These are phyloP conservation scores for Frieseomelitta varia DNA, from an alignment of 1,140 invertebrate species.

Conservation along the genomic window DNA sequence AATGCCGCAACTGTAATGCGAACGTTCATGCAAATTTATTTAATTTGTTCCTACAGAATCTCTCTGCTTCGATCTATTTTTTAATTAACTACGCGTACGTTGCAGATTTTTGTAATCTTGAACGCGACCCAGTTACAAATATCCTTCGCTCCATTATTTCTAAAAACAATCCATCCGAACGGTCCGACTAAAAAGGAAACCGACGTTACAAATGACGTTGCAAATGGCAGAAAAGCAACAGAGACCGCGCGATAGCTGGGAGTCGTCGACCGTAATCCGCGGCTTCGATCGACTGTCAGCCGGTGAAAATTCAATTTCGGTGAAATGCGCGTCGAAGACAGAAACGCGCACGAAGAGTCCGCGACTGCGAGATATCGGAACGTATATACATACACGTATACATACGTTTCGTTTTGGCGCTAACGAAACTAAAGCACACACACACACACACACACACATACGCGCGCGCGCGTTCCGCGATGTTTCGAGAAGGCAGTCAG, in stretches of 20 bases:
- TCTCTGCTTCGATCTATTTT: no score
- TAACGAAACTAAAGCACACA: background rate
- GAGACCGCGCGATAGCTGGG: background rate
- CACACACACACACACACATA: no score
- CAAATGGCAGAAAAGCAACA: background rate
- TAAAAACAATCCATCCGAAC: no score
- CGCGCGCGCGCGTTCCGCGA: background rate
- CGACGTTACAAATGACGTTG: background rate
- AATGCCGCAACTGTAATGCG: no score
- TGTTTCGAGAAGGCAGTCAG: constrained; percentile 22
- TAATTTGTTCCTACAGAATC: no score
- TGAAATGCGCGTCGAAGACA: background rate
- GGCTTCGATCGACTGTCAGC: background rate
- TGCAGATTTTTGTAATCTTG: no score
- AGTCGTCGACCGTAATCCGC: background rate
- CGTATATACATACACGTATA: background rate
- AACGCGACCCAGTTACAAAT: no score
- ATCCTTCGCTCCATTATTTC: no score
- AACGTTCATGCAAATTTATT: no score
- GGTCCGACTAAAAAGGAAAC: background rate
- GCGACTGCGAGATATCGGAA: background rate
- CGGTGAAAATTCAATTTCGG: constrained; percentile 23
- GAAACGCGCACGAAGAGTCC: background rate
- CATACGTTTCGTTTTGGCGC: no score
- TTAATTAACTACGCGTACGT: no score